Conservation (phyloP, 2,888 invertebrate genomes). For the Agrotis puta region DNA sequence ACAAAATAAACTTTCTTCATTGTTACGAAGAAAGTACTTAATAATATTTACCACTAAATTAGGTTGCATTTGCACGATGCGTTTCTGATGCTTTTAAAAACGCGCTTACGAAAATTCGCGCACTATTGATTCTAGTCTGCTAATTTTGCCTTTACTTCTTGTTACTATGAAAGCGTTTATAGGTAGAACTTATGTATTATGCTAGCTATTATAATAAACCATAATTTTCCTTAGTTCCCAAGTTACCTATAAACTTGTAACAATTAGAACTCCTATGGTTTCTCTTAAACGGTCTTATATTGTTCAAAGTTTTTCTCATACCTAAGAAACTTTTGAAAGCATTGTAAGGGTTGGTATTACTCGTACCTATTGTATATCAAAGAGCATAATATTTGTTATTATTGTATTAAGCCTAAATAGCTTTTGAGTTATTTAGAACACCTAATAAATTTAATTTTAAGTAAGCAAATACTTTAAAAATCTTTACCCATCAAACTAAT, state of each 20-base stretch:
- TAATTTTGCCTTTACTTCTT: background rate
- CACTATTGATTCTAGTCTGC: background rate
- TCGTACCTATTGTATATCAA: background rate
- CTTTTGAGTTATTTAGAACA: background rate
- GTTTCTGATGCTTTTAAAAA: conserved; percentile 9
- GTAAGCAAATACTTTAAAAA: too few relatives aligned
- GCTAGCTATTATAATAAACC: background rate
- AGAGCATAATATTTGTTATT: background rate
- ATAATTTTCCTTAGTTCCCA: background rate
- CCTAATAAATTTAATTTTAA: too few relatives aligned
- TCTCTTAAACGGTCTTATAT: conserved; percentile 32
- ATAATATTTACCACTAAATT: conserved; percentile 35
- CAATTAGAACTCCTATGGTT: conserved; percentile 39
- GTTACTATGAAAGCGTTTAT: too few relatives aligned
- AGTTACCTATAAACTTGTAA: conserved; percentile 17
- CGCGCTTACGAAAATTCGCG: background rate
- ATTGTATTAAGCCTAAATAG: background rate
- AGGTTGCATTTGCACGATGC: conserved; percentile 2
- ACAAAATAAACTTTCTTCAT: conserved; percentile 43
- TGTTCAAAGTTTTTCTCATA: conserved; percentile 35
- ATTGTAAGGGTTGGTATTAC: conserved; percentile 22
- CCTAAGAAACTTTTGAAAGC: conserved; percentile 39
- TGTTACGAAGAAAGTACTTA: conserved; percentile 19
- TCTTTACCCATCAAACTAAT: too few relatives aligned
- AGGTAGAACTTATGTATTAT: too few relatives aligned